Evolutionary conservation across 2,797 vertebrate genomes (phyloP).

Genomic region (Vultur gryphus): DNA sequence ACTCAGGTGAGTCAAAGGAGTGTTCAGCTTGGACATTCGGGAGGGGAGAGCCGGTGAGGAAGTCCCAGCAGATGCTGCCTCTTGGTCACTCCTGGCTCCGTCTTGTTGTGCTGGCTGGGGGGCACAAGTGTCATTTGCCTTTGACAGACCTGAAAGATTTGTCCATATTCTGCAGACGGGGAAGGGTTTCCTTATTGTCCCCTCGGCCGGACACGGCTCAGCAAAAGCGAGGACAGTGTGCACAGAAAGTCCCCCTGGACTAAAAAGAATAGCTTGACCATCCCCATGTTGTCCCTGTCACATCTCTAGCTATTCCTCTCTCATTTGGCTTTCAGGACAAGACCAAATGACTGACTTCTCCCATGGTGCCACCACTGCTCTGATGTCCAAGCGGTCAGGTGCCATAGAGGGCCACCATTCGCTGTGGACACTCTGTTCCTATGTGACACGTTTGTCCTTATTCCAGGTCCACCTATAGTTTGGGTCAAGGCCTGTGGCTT

Average conservation of each 20-base stretch:
- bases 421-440: background rate
- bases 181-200: background rate
- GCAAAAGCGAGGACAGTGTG: fast-evolving
- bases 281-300: background rate
- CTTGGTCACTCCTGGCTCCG: background rate
- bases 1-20: constrained; percentile 84
- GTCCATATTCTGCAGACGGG: background rate
- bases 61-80: background rate
- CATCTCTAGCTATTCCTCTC: background rate
- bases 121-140: fast-evolving
- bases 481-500: constrained; percentile 97
- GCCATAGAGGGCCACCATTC: background rate
- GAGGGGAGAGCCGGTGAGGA: background rate
- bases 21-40: background rate
- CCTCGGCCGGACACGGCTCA: fast-evolving
- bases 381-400: background rate
- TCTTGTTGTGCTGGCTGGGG: background rate
- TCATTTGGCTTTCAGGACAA: background rate
- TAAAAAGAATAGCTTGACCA: background rate
- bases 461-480: constrained; percentile 92
- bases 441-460: background rate
- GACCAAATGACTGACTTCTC: background rate
- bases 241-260: background rate
- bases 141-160: background rate
- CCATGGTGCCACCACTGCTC: background rate